phyloP scores from a whole-genome alignment of 2,888 invertebrate species.

The Lasioglossum leucozonium region DNA sequence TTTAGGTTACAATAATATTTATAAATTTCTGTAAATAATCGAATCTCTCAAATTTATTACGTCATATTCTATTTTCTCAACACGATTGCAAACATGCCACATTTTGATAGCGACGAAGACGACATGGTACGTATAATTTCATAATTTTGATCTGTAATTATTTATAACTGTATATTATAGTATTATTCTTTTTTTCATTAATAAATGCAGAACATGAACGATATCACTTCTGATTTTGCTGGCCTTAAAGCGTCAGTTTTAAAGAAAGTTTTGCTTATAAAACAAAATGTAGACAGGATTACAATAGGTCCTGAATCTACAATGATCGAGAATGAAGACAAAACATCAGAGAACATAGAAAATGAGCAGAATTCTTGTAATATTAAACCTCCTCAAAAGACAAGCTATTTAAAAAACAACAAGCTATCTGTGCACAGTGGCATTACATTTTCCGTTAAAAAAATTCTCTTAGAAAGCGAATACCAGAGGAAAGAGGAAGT shows the following conservation, averaged over 20 bases:
- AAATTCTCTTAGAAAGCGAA: slow-evolving; percentile 81
- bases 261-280: slow-evolving; percentile 86
- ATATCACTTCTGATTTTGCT: slow-evolving; percentile 83
- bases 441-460: slow-evolving; percentile 79
- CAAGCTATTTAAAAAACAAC: slow-evolving; percentile 76
- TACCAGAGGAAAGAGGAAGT: slow-evolving; percentile 79
- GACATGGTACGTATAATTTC: slow-evolving; percentile 60
- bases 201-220: slow-evolving; percentile 66
- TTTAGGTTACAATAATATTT: slow-evolving; percentile 43
- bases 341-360: slow-evolving; percentile 71
- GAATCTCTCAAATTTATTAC: slow-evolving; percentile 33
- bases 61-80: slow-evolving; percentile 19
- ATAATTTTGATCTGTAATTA: not conserved
- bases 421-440: slow-evolving; percentile 76
- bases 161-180: not conserved
- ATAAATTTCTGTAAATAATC: slow-evolving; percentile 49
- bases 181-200: slow-evolving; percentile 18
- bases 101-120: slow-evolving; percentile 62
- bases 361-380: slow-evolving; percentile 73
- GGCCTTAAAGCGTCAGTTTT: slow-evolving; percentile 87
- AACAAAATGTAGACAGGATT: slow-evolving; percentile 85
- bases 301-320: slow-evolving; percentile 86
- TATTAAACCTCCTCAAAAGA: slow-evolving; percentile 75
- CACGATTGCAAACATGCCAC: slow-evolving; percentile 63
- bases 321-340: slow-evolving; percentile 70